Evolutionary conservation across 2,113 vertebrate species (phyloP), one percentile per base, ranked within the genome.

Genomic region (Brachyhypopomus gauderio): DNA sequence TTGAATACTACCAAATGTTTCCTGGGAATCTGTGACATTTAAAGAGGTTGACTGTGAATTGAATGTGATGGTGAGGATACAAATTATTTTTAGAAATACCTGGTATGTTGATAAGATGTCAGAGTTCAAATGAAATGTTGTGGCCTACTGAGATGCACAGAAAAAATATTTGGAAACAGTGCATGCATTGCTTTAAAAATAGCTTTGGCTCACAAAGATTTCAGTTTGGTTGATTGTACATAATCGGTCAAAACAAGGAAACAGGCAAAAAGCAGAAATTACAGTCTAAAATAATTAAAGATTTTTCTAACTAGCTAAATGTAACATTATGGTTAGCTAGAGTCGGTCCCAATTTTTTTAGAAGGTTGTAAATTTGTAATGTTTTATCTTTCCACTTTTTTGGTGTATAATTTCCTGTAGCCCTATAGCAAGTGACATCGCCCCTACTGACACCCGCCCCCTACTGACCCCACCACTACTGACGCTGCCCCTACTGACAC

Each of bases 1-100:
- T 20, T 67, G 64, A 20, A 67, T 67, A 70, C 34, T 30, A 4
- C 14, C 52, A 38, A 19, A 52, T 16, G 25, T 63, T 72, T 71
- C 56, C 52, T 55, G n/a, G 67, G 55, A 72, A 36, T 38, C 60
- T 14, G 71, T 80, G 79, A 81, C 79, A 81, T 75, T 81, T 75
- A 80, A 72, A 64, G 36, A 67, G 45, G 67, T 48, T 79, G 7
- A 60, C 55, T 79, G 60, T 71, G 64, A 73, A 80, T 41, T 73
- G n/a, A 80, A 72, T 17, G 60, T 22, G 23, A 64, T 64, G n/a
- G 63, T 14, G 41, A 55, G 36, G 19, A 72, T 79, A 56, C 56
- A 62, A 79, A 72, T 62, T 41, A n/a, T 22, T 5, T 55, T 72
- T 38, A 22, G 25, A 63, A 72, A 52, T 22, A 52, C 58, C 69